phyloP scores from a whole-genome alignment of 2,797 vertebrate genomes.

The Gorsachius magnificus region DNA sequence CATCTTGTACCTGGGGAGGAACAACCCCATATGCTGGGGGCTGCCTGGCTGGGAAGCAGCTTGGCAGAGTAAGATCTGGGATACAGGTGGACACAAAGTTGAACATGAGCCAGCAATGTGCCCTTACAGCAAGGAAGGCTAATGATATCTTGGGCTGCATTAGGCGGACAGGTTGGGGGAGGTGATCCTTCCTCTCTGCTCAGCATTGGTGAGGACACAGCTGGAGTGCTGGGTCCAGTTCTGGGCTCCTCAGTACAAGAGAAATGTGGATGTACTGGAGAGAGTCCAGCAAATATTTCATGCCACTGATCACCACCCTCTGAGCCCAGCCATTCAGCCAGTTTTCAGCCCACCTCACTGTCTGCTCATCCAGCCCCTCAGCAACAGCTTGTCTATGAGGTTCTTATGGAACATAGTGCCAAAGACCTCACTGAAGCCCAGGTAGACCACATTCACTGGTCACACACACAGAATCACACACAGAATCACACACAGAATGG shows the following conservation, averaged over 20 bases:
- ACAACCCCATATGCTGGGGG: not conserved
- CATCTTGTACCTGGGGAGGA: not conserved
- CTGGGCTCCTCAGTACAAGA: not conserved
- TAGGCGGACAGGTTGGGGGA: not conserved
- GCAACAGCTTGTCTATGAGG: not conserved
- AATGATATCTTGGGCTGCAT: not conserved
- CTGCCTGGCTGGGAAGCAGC: not conserved
- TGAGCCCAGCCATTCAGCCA: not conserved
- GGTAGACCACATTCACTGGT: not conserved
- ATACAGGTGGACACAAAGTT: not conserved
- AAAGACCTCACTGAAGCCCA: not conserved
- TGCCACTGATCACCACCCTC: not conserved
- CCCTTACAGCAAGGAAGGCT: not conserved
- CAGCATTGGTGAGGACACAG: not conserved
- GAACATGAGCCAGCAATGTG: not conserved
- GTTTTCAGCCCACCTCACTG: not conserved
- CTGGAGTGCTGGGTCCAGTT: not conserved
- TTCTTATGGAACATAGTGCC: not conserved
- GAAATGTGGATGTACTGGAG: not conserved
- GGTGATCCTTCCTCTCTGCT: not conserved
- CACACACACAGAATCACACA: too few relatives aligned
- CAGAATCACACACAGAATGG: too few relatives aligned
- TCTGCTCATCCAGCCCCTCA: not conserved
- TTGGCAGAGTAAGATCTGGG: not conserved
- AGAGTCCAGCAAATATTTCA: not conserved